Conservation (phyloP, 2,113 vertebrate species). For the Indicator indicator region DNA sequence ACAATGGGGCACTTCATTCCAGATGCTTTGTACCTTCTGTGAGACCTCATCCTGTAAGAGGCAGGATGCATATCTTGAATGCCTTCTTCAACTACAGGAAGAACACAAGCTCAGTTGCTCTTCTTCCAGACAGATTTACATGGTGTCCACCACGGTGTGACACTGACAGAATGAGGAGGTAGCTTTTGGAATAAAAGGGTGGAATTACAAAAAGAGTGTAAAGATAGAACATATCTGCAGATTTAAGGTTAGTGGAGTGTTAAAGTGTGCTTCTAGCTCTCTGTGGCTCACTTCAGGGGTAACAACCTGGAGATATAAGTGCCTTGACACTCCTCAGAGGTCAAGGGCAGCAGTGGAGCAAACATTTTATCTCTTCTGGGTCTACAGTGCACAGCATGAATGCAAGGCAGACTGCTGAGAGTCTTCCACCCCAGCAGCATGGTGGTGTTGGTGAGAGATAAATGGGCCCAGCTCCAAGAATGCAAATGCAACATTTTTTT, state of each 20-base stretch:
- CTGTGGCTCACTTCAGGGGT: background rate
- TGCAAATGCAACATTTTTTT: background rate
- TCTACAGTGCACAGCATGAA: background rate
- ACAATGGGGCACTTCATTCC: background rate
- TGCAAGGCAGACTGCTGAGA: background rate
- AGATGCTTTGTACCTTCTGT: slow-evolving; percentile 22
- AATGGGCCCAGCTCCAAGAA: background rate
- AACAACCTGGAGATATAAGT: background rate
- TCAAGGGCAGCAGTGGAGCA: background rate
- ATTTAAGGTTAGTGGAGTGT: background rate
- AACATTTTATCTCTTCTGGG: background rate
- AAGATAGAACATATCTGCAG: background rate
- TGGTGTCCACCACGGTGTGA: background rate
- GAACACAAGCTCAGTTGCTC: background rate
- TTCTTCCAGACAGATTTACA: background rate
- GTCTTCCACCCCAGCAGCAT: background rate
- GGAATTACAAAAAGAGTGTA: background rate
- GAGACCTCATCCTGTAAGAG: background rate
- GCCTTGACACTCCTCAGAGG: background rate
- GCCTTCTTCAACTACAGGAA: background rate
- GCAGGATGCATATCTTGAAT: background rate
- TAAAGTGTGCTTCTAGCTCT: background rate
- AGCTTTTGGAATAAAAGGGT: background rate
- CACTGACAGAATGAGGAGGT: background rate
- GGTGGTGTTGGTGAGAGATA: background rate